Conservation (phyloP, 2,113 vertebrate species). For the Cyphomyrus plagiostoma region DNA sequence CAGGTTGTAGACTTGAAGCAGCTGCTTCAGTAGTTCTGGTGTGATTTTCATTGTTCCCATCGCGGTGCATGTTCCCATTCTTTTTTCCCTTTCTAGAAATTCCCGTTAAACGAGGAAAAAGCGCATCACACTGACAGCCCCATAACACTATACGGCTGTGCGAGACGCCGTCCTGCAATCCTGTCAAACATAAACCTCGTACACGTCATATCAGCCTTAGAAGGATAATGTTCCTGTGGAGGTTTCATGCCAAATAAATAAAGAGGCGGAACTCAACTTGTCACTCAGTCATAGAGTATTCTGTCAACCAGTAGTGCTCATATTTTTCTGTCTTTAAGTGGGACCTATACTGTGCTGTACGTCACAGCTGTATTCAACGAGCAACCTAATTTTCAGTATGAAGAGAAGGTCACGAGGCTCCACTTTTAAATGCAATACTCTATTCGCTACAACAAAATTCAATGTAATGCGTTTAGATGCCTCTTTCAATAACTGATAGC, state of each 20-base stretch:
- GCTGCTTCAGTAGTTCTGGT: slow-evolving; percentile 58
- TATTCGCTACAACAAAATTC: not conserved
- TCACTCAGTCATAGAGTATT: not conserved
- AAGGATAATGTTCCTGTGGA: not conserved
- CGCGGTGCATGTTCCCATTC: slow-evolving; percentile 43
- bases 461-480: not conserved
- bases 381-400: not conserved
- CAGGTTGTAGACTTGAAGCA: slow-evolving; percentile 64
- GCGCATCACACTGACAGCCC: not conserved
- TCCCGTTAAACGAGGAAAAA: not conserved
- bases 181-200: not conserved
- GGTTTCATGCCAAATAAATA: not conserved
- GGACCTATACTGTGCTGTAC: not conserved
- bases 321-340: not conserved
- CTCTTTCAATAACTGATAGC: not conserved
- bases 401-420: not conserved
- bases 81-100: not conserved
- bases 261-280: not conserved
- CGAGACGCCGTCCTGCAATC: not conserved
- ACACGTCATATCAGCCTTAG: not conserved
- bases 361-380: not conserved
- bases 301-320: not conserved
- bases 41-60: slow-evolving; percentile 54
- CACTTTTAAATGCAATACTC: not conserved
- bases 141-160: not conserved